A percentile compares a stretch with the other conserved stretches of the same genome.
These are phyloP conservation scores for Tragopan temminckii DNA, from an alignment of 2,797 vertebrate genomes.

Conservation along the genomic window DNA sequence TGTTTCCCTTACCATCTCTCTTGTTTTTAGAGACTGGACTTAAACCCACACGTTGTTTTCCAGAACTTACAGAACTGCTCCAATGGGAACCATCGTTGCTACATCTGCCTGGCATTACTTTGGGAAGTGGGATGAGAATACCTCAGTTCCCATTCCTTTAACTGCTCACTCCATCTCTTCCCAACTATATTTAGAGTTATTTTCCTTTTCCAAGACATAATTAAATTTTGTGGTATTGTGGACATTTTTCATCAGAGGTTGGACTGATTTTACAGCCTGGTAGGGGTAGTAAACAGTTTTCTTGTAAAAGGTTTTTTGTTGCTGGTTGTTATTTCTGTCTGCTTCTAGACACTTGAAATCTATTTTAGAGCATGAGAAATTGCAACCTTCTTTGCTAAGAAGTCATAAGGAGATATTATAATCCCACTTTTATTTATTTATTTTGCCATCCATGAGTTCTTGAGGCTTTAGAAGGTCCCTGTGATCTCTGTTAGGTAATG, in stretches of 20 bases:
- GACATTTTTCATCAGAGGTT: neutral
- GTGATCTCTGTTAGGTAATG: neutral
- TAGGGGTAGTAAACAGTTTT: neutral
- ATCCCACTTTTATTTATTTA: neutral
- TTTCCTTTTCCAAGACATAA: neutral
- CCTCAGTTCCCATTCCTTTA: neutral
- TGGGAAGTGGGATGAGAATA: neutral
- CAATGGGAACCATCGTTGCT: neutral
- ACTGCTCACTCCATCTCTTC: neutral
- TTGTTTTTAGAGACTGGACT: neutral
- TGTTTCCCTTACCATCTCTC: neutral
- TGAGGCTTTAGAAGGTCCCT: neutral
- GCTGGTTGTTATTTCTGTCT: slow-evolving; percentile 26
- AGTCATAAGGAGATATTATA: neutral
- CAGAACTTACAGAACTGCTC: neutral
- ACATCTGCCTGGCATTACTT: neutral
- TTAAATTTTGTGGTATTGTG: neutral
- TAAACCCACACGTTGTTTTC: neutral
- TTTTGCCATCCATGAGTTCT: neutral
- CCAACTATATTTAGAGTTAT: neutral
- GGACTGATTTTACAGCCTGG: neutral
- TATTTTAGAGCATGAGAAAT: neutral
- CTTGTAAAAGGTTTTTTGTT: neutral
- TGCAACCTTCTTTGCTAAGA: neutral
- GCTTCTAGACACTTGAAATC: neutral